Percentiles rank a stretch among this genome's conserved stretches.
Evolutionary conservation across 1,140 invertebrate species (phyloP).

Genomic region (Tachypleus tridentatus): DNA sequence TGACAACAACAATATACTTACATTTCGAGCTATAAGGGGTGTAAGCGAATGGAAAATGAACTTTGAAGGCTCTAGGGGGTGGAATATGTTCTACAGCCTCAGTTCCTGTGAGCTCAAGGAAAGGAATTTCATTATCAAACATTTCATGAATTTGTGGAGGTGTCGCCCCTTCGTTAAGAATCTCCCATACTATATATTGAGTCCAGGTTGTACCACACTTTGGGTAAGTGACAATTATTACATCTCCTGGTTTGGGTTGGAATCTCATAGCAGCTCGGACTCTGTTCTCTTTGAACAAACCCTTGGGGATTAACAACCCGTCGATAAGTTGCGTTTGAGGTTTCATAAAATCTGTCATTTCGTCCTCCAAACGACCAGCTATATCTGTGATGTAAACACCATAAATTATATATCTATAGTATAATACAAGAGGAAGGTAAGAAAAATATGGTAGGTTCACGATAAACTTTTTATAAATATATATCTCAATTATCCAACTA

Average conservation of each 20-base stretch:
- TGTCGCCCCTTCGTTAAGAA: conserved; percentile 9
- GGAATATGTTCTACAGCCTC: background rate
- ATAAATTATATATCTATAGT: background rate
- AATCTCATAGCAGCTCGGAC: conserved; percentile 9
- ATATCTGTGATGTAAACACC: no score
- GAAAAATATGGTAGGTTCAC: no score
- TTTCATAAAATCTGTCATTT: no score
- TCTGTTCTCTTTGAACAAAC: background rate
- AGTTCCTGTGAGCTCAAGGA: no score
- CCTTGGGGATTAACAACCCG: conserved; percentile 2
- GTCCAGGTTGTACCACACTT: conserved; percentile 26
- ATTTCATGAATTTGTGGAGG: background rate
- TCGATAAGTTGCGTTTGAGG: background rate
- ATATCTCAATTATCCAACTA: no score
- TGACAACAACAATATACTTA: conserved; percentile 5
- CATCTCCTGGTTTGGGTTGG: conserved; percentile 14
- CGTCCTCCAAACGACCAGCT: no score
- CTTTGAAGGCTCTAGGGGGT: background rate
- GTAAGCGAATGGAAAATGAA: conserved; percentile 5
- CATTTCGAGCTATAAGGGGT: conserved; percentile 6
- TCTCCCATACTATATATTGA: conserved; percentile 13
- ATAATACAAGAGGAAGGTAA: no score
- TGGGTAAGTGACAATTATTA: conserved; percentile 22
- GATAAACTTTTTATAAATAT: no score
- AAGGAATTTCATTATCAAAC: no score